A percentile compares a stretch with the other conserved stretches of the same genome.
Conservation (phyloP, 2,888 invertebrate species). For the Leptopterna dolabrata region DNA sequence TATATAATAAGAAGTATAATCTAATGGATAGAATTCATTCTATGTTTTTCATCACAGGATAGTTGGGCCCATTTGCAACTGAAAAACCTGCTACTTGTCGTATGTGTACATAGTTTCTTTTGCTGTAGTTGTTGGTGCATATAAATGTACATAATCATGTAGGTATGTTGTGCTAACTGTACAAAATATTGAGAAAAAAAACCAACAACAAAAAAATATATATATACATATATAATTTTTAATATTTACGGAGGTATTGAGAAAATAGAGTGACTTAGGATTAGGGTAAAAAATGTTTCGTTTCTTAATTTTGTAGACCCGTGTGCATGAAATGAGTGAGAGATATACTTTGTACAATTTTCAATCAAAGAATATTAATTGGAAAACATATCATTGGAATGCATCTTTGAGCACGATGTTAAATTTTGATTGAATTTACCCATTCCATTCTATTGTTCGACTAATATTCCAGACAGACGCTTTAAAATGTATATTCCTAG, state of each 20-base stretch:
- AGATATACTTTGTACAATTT: constrained; percentile 22
- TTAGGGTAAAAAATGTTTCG: not conserved
- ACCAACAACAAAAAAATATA: too few relatives aligned
- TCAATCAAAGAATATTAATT: constrained; percentile 48
- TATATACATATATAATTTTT: too few relatives aligned
- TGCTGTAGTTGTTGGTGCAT: not conserved
- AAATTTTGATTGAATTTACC: not conserved
- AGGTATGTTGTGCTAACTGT: not conserved
- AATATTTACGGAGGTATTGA: too few relatives aligned
- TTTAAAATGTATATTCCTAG: too few relatives aligned
- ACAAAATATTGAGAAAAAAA: not conserved
- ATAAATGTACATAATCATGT: not conserved
- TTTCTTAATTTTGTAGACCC: constrained; percentile 24
- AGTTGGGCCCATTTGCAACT: not conserved
- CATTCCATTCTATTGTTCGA: too few relatives aligned
- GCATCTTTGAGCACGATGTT: constrained; percentile 31
- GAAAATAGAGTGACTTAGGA: not conserved
- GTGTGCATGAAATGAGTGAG: constrained; percentile 27
- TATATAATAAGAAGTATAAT: too few relatives aligned
- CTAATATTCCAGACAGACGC: too few relatives aligned
- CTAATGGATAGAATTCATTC: too few relatives aligned
- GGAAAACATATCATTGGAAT: constrained; percentile 49
- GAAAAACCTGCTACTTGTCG: not conserved
- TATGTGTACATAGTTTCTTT: not conserved
- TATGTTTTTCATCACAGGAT: too few relatives aligned